Evolutionary conservation across 2,888 invertebrate species (phyloP), one percentile per base, ranked within the genome.

Genomic region (Mycalesis mineus): DNA sequence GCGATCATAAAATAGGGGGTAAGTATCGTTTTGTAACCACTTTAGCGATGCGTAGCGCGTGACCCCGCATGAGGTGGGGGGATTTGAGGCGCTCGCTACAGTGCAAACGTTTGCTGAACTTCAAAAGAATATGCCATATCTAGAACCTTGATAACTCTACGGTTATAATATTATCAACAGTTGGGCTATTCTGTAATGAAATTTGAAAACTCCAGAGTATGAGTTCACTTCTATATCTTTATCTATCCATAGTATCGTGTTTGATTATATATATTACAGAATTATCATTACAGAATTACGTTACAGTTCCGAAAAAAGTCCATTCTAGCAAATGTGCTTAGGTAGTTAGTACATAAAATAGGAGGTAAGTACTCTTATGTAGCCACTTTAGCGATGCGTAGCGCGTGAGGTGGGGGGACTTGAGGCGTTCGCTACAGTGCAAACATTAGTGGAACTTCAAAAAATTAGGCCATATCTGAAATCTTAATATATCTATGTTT

Each of bases 401-500:
- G 51, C 41, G 40, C 51, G 51, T 51, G 51, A 40, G 29, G 28
- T 29, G 29, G 29, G 2, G 29, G 84, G 87, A 84, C 87, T 84
- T 82, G 68, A 69, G 55, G 69, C 72, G 74, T 73, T 77, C 73
- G 74, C 44, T 73, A 65, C 70, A 78, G 69, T 59, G 77, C 80
- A 84, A 85, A 84, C 82, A 80, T 83, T 84, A 79, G 75, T 76
- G 74, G 75, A 75, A 78, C 78, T 77, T 77, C 74, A 72, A 77
- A 82, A 80, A 82, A 82, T 84, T 79, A 71, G 73, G 68, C 68
- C 69, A 69, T 74, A 74, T 74, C 74, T 11, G n/a, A n/a, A n/a
- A n/a, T n/a, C n/a, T n/a, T n/a, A n/a, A n/a, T n/a, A n/a, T n/a
- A n/a, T n/a, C n/a, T n/a, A n/a, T n/a, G n/a, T n/a, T n/a, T n/a